A percentile compares a stretch with the other conserved stretches of the same genome.
These are phyloP conservation scores for Carlito syrichta DNA, from an alignment of 2,113 vertebrate genomes.

Conservation along the genomic window DNA sequence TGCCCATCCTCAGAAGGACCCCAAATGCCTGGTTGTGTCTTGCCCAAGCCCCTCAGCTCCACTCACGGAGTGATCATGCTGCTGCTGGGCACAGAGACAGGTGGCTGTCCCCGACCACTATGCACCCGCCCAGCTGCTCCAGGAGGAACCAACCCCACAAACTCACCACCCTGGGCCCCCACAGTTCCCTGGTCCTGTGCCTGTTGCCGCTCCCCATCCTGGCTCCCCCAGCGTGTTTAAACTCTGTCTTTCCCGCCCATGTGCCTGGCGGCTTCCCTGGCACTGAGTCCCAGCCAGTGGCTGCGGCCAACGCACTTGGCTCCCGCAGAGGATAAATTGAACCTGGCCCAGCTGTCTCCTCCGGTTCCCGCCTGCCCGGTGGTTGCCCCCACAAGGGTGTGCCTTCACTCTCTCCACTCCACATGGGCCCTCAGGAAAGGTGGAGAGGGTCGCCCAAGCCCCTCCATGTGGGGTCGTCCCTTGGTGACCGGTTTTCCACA, in stretches of 20 bases:
- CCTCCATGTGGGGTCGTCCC: no score
- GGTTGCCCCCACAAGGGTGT: not conserved
- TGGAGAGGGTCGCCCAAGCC: not conserved
- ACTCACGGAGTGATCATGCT: not conserved
- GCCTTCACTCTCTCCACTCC: not conserved
- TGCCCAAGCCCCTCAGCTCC: not conserved
- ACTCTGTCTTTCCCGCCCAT: not conserved
- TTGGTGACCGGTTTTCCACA: not conserved
- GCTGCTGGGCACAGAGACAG: not conserved
- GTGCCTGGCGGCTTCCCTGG: not conserved
- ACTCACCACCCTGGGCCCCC: not conserved
- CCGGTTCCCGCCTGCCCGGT: not conserved
- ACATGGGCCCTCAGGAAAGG: not conserved
- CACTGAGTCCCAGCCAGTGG: not conserved
- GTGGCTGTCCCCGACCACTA: no score
- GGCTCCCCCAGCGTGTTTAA: not conserved
- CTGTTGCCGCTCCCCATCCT: not conserved
- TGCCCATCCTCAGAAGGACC: not conserved
- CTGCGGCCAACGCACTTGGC: conserved; percentile 48
- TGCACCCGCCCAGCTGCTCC: not conserved
- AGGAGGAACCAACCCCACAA: not conserved
- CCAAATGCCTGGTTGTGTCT: not conserved
- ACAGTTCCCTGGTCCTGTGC: no score
- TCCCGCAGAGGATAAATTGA: conserved; percentile 45
- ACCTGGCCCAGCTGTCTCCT: conserved; percentile 56